A percentile compares a stretch with the other conserved stretches of the same genome.
Conservation (phyloP, 2,113 vertebrate species). For the Anarhynchus alexandrinus region DNA sequence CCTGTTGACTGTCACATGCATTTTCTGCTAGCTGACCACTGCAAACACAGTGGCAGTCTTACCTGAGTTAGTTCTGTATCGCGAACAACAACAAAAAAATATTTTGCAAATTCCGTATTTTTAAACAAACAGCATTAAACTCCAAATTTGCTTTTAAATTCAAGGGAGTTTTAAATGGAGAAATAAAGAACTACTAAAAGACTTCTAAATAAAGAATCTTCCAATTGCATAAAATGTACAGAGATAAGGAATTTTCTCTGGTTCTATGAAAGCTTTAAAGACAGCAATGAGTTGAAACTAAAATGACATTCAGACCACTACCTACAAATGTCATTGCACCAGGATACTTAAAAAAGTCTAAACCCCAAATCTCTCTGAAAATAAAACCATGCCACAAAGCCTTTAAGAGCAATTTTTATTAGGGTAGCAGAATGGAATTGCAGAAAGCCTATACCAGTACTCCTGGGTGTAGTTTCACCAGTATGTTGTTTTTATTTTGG, state of each 20-base stretch:
- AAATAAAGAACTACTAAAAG: not conserved
- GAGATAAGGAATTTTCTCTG: not conserved
- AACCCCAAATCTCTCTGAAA: not conserved
- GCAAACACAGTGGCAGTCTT: rapidly evolving
- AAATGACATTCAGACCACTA: not conserved
- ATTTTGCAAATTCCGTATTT: not conserved
- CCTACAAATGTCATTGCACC: rapidly evolving
- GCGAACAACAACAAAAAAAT: not conserved
- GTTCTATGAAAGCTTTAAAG: not conserved
- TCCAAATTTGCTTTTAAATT: not conserved
- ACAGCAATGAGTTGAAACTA: not conserved
- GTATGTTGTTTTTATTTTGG: not conserved
- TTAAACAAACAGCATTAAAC: not conserved
- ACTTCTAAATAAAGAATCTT: not conserved
- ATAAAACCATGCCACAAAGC: constrained; percentile 61
- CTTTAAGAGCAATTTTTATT: constrained; percentile 77
- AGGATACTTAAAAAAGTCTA: not conserved
- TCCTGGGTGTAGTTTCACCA: constrained; percentile 35
- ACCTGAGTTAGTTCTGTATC: rapidly evolving
- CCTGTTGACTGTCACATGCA: rapidly evolving
- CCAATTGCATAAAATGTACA: rapidly evolving
- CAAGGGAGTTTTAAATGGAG: not conserved
- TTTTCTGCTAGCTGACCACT: not conserved
- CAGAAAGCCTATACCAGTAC: constrained; percentile 70
- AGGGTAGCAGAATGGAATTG: constrained; percentile 73